phyloP scores from a whole-genome alignment of 2,888 invertebrate species.

The Tanypteryx hageni region DNA sequence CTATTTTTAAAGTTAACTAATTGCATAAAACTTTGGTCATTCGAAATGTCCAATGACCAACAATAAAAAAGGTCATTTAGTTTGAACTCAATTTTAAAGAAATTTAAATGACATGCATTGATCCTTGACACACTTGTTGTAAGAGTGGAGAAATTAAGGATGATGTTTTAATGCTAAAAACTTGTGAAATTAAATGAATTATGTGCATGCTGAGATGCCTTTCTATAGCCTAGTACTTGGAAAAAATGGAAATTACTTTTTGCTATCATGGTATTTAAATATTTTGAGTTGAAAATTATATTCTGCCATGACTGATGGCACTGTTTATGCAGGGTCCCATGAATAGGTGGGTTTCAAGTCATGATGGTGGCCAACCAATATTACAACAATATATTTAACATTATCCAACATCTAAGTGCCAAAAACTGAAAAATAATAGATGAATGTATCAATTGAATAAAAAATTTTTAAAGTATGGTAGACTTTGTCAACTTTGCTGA shows the following conservation, averaged over 20 bases:
- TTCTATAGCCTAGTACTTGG: background rate
- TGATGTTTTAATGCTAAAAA: background rate
- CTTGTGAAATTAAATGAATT: background rate
- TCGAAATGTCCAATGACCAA: background rate
- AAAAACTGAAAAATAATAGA: background rate
- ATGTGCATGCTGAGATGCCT: background rate
- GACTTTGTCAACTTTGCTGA: background rate
- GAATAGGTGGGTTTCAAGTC: background rate
- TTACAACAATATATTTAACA: background rate
- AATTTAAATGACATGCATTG: background rate
- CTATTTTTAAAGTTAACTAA: slow-evolving; percentile 12
- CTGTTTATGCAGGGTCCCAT: background rate
- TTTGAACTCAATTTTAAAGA: background rate
- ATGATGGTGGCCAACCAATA: background rate
- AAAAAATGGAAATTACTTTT: background rate
- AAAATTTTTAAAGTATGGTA: background rate
- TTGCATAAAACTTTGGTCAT: background rate
- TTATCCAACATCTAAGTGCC: background rate
- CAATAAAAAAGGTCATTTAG: background rate
- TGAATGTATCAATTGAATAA: background rate
- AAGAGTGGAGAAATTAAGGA: background rate
- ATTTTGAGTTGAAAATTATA: background rate
- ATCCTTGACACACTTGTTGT: background rate
- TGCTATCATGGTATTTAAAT: background rate
- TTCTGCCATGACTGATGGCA: background rate